Base-by-base conservation (phyloP, 2,113 vertebrate genomes). In the Aspidoscelis tigris region DNA sequence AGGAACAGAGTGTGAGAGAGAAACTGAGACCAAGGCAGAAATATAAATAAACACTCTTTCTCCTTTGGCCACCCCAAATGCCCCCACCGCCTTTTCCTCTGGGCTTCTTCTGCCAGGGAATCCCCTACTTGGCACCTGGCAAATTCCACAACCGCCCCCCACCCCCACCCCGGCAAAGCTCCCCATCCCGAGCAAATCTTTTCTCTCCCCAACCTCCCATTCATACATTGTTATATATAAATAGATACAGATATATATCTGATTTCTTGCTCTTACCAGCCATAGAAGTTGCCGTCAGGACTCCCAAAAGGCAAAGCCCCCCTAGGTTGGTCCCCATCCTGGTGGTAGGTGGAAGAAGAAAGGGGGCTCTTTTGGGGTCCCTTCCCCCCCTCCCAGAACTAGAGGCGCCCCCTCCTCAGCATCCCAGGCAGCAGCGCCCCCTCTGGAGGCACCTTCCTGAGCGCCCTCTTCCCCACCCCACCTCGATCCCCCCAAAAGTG, bases 231-330 rank as follows among this genome's bases (percentile, higher is more conserved):
- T 33, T 33, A 33, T 33, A 33, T 33, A 33, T 33, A 33, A 33
- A 33, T 33, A 33, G 33, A 33, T 33, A 33, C 33, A 33, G 33
- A 33, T 33, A 33, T 33, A 33, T 33, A 33, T 33, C 65, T 4
- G 26, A 39, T 39, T 33, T 72, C 68, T 12, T 26, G 64, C 69
- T 64, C 83, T 84, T 84, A 84, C 83, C 83, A 84, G 83, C 83
- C 76, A 73, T 72, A 65, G 76, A 84, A 84, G 83, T 84, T 84
- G 83, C 69, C 33, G 69, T 33, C 76, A 84, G 68, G 16, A 84
- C 41, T 65, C 76, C 83, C 76, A 79, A 61, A 43, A 84, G 76
- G 43, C 41, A 84, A 50, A 84, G 69, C 69, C 41, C 55, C 76
- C 55, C 70, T 55, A 61, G 11, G 7, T 55, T 33, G 76, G 69